Percentiles rank a stretch among this genome's conserved stretches.
These are phyloP conservation scores for Lepas anatifera DNA, from an alignment of 2,888 invertebrate species.

Conservation along the genomic window DNA sequence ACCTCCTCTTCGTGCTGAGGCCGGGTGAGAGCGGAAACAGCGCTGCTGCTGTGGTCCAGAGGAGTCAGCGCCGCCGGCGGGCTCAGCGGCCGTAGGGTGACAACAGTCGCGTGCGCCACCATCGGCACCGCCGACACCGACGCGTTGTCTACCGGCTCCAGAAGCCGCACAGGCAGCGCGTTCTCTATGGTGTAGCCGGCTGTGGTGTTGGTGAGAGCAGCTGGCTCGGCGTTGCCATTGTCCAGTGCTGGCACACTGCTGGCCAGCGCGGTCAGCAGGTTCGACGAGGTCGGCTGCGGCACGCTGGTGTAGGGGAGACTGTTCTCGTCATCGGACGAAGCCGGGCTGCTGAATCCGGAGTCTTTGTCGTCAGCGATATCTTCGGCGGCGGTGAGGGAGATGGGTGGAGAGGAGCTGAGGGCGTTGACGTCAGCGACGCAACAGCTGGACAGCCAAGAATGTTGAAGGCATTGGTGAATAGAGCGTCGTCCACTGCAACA, in stretches of 20 bases:
- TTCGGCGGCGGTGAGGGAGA: no score
- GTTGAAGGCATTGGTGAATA: constrained; percentile 45
- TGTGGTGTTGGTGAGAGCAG: background rate
- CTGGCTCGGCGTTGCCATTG: background rate
- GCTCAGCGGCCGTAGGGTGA: background rate
- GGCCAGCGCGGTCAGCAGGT: no score
- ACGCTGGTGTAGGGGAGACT: background rate
- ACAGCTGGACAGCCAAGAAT: constrained; percentile 44
- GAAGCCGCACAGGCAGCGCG: background rate
- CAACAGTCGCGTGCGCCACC: background rate
- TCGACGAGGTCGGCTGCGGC: background rate
- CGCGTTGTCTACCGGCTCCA: background rate
- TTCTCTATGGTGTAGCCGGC: constrained; percentile 4
- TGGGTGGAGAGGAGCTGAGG: no score
- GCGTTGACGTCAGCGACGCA: background rate
- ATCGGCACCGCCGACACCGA: background rate
- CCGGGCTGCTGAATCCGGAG: background rate
- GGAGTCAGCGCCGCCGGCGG: background rate
- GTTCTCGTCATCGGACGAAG: background rate
- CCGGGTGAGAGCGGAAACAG: no score
- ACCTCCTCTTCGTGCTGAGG: background rate
- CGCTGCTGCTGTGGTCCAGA: no score
- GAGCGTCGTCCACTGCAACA: constrained; percentile 43
- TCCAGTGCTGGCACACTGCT: background rate
- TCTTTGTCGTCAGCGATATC: background rate